Evolutionary conservation across 1,140 invertebrate species (phyloP), one percentile per base, ranked within the genome.

Genomic region (Bathynomus jamesi): DNA sequence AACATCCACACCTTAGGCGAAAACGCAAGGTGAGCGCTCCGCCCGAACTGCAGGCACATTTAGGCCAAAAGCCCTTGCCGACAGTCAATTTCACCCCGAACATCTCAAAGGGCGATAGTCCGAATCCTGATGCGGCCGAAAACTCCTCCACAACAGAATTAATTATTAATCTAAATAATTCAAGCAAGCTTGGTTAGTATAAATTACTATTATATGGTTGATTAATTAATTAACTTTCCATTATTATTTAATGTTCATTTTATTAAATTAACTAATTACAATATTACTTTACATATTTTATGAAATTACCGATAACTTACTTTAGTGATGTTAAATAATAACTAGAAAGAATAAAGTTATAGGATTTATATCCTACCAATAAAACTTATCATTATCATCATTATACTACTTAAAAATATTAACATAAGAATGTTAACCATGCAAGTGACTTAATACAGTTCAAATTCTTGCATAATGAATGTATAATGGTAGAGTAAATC

Each of bases 21-120:
- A 67, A 72, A 29, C 73, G 76, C 65, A 77, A 77, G 76, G 76
- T 77, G 72, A 77, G 76, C 76, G 76, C 76, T 62, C 76, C 76
- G 62, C 76, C 76, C 17, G 76, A 77, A 66, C 69, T 77, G 61
- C 76, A 74, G 70, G 46, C 72, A 21, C 76, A 77, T 71, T 65
- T 77, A 21, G 70, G 70, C 32, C 32, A 53, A 46, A 53, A 40
- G 27, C 60, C 29, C 24, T 46, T 29, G 63, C 71, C n/a, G 25
- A 63, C 25, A 25, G 61, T 61, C 46, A 53, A 71, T n/a, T 28
- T 32, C 25, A 61, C 67, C 61, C 32, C 61, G 11, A 46, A 61
- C 72, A 66, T 29, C 30, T 28, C 72, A 40, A 40, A 65, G 32
- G 61, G 67, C 24, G 73, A 69, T 65, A 66, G 70, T 65, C 46